Conservation (phyloP, 2,888 invertebrate species). For the Coenonympha arcania region DNA sequence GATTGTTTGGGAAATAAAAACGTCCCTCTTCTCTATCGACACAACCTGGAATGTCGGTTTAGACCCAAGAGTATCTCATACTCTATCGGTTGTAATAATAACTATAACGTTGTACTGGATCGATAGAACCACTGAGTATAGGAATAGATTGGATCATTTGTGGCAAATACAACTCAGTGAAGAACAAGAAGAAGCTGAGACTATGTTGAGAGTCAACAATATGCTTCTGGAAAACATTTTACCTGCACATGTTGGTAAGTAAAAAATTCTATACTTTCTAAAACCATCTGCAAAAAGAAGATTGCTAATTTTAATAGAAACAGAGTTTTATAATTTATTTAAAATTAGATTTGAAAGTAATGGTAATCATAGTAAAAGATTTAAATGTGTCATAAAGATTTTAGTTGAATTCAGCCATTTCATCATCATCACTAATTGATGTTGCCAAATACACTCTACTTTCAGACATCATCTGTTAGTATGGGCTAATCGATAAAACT, state of each 20-base stretch:
- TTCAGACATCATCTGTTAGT: no score
- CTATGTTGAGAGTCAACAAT: conserved; percentile 90
- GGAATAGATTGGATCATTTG: conserved; percentile 88
- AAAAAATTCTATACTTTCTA: background rate
- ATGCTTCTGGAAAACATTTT: conserved; percentile 93
- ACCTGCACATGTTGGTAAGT: conserved; percentile 90
- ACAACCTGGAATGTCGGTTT: conserved; percentile 81
- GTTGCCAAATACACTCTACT: no score
- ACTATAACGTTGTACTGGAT: conserved; percentile 86
- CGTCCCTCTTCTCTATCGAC: conserved; percentile 72
- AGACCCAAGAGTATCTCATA: conserved; percentile 80
- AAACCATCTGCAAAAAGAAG: no score
- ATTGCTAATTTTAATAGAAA: no score
- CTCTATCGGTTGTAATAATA: conserved; percentile 81
- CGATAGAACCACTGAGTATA: conserved; percentile 91
- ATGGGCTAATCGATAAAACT: no score
- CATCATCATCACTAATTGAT: no score
- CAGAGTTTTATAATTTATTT: no score
- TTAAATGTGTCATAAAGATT: no score
- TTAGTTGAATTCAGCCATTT: no score
- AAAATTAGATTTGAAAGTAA: no score
- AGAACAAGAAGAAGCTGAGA: conserved; percentile 89
- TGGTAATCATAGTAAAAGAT: no score
- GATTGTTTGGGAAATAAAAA: conserved; percentile 78
- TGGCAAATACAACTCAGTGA: conserved; percentile 79